Evolutionary conservation across 2,113 vertebrate species (phyloP).

Genomic region (Datnioides undecimradiatus): DNA sequence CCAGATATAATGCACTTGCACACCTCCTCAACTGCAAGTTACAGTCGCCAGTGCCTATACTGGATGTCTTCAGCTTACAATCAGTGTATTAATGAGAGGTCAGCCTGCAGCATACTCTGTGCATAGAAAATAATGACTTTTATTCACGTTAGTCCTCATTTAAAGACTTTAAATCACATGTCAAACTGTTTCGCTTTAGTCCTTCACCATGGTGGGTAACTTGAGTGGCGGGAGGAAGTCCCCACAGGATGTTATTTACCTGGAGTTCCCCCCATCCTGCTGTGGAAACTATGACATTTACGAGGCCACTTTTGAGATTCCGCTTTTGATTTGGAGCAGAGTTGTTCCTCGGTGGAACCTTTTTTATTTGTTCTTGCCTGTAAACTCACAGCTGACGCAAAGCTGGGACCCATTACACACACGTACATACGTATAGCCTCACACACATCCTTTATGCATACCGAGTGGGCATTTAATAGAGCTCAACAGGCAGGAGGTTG

Average conservation of each 20-base stretch:
- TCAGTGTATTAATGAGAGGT: too few species aligned
- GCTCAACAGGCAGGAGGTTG: not conserved
- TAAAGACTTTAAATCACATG: not conserved
- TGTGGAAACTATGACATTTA: conserved; percentile 17
- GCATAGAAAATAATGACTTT: too few species aligned
- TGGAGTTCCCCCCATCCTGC: not conserved
- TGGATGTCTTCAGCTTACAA: not conserved
- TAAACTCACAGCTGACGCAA: not conserved
- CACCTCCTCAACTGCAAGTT: too few species aligned
- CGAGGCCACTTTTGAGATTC: not conserved
- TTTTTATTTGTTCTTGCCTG: not conserved
- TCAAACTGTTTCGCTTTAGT: conserved; percentile 2
- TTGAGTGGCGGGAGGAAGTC: not conserved
- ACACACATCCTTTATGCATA: not conserved
- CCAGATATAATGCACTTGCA: too few species aligned
- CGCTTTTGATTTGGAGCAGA: not conserved
- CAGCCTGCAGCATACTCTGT: too few species aligned
- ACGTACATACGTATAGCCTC: not conserved
- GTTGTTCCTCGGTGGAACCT: not conserved
- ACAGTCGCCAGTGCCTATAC: too few species aligned
- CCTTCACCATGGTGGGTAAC: not conserved
- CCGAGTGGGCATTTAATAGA: not conserved
- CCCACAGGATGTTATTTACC: not conserved
- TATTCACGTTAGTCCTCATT: too few species aligned
- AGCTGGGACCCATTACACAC: not conserved